phyloP scores from a whole-genome alignment of 2,888 invertebrate species.

The Schizotus pectinicornis region DNA sequence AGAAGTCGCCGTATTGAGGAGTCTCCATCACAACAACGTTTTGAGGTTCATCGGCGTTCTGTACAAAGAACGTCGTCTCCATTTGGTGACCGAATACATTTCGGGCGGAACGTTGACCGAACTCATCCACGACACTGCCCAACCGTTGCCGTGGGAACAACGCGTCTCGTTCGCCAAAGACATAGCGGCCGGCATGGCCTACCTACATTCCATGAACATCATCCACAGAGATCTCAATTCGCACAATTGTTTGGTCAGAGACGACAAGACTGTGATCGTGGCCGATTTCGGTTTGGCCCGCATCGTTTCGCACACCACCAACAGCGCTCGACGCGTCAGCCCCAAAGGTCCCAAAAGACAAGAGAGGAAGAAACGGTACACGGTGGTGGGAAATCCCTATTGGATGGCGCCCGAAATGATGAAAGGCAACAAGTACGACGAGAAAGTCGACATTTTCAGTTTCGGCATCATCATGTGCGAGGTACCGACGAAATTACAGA shows the following conservation, averaged over 20 bases:
- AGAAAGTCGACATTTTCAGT: constrained; percentile 95
- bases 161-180: constrained; percentile 87
- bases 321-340: constrained; percentile 46
- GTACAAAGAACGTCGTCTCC: constrained; percentile 89
- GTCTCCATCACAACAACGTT: constrained; percentile 88
- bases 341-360: constrained; percentile 50
- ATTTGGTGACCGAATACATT: constrained; percentile 92
- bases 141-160: constrained; percentile 78
- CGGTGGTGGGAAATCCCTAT: constrained; percentile 96
- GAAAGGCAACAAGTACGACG: constrained; percentile 94
- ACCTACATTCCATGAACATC: constrained; percentile 92
- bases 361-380: constrained; percentile 85
- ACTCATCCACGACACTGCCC: constrained; percentile 75
- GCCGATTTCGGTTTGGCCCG: constrained; percentile 95
- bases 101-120: constrained; percentile 90
- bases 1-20: constrained; percentile 92
- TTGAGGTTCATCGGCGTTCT: constrained; percentile 90
- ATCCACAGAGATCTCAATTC: constrained; percentile 96
- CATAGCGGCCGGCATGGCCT: constrained; percentile 92
- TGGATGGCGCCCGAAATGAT: constrained; percentile 99
- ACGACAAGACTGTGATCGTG: constrained; percentile 88
- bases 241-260: constrained; percentile 85
- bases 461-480: constrained; percentile 95
- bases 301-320: constrained; percentile 66
- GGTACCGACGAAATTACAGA: constrained; percentile 59